phyloP scores from a whole-genome alignment of 2,888 invertebrate genomes.

The Melieria crassipennis region DNA sequence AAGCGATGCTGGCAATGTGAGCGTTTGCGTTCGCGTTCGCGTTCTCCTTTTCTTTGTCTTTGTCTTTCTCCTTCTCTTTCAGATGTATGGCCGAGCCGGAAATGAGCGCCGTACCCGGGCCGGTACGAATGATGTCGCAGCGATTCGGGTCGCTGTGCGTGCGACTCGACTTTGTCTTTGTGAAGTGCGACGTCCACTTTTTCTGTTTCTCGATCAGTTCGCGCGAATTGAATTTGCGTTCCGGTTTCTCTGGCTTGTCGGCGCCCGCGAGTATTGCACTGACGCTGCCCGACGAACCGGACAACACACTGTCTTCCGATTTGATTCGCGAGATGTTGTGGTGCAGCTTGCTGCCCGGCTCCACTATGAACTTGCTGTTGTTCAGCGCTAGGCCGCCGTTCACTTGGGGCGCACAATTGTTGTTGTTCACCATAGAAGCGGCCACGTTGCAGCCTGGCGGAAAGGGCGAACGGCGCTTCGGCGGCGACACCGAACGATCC shows the following conservation, averaged over 20 bases:
- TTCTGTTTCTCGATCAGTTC: slow-evolving; percentile 90
- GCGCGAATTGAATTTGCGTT: slow-evolving; percentile 82
- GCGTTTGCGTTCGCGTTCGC: slow-evolving; percentile 16
- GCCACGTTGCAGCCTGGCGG: slow-evolving; percentile 57
- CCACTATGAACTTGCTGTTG: slow-evolving; percentile 61
- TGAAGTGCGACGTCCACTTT: slow-evolving; percentile 93
- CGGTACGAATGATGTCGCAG: slow-evolving; percentile 66
- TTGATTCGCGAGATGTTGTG: slow-evolving; percentile 70
- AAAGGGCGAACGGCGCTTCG: slow-evolving; percentile 62
- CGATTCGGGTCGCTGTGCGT: slow-evolving; percentile 74
- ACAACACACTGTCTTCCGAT: slow-evolving; percentile 66
- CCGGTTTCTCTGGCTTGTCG: slow-evolving; percentile 84
- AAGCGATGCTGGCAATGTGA: slow-evolving; percentile 13
- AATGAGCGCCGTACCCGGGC: slow-evolving; percentile 68
- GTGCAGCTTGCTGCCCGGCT: slow-evolving; percentile 56
- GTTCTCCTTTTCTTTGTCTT: slow-evolving; percentile 40
- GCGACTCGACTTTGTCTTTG: slow-evolving; percentile 75
- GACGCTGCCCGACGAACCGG: slow-evolving; percentile 31
- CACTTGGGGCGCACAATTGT: slow-evolving; percentile 61
- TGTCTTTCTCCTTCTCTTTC: slow-evolving; percentile 48
- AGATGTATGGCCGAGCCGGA: slow-evolving; percentile 63
- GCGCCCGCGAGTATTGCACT: slow-evolving; percentile 33
- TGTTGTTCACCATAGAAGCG: slow-evolving; percentile 59
- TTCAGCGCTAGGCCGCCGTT: slow-evolving; percentile 57
- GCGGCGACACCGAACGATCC: slow-evolving; percentile 66